Percentiles rank a stretch among this genome's conserved stretches.
These are phyloP conservation scores for Psittacula derbiana DNA, from an alignment of 2,797 vertebrate genomes.

Conservation along the genomic window DNA sequence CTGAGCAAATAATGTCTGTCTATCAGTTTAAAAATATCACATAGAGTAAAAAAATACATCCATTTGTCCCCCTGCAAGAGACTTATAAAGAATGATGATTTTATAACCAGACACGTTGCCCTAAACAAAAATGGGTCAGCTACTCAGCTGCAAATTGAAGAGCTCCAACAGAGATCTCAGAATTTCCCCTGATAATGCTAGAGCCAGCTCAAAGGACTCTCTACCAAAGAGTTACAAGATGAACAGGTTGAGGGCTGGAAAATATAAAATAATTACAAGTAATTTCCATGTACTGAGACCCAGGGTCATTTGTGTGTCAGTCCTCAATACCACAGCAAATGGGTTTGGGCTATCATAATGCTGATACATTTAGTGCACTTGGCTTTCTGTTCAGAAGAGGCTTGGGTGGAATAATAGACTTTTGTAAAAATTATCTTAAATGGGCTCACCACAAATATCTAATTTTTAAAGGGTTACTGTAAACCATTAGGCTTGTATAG, in stretches of 20 bases:
- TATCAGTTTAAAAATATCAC: slow-evolving; percentile 43
- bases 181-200: slow-evolving; percentile 21
- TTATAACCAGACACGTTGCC: slow-evolving; percentile 53
- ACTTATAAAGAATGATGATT: slow-evolving; percentile 61
- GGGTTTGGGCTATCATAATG: neutral
- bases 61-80: slow-evolving; percentile 28
- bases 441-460: neutral
- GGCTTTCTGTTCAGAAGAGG: slow-evolving; percentile 22
- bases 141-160: slow-evolving; percentile 27
- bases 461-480: slow-evolving; percentile 31
- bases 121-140: slow-evolving; percentile 44
- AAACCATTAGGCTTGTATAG: slow-evolving; percentile 41
- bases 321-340: slow-evolving; percentile 57
- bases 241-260: slow-evolving; percentile 28
- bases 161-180: slow-evolving; percentile 35
- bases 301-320: slow-evolving; percentile 23
- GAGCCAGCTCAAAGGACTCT: slow-evolving; percentile 16
- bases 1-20: slow-evolving; percentile 44
- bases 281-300: slow-evolving; percentile 50
- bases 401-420: neutral
- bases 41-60: slow-evolving; percentile 47
- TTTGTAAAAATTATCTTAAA: slow-evolving; percentile 2
- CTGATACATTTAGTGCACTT: slow-evolving; percentile 25
- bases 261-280: slow-evolving; percentile 60
- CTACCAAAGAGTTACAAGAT: slow-evolving; percentile 20